These are phyloP conservation scores for Tenthredo mesomela DNA, from an alignment of 2,888 invertebrate species.

Conservation along the genomic window DNA sequence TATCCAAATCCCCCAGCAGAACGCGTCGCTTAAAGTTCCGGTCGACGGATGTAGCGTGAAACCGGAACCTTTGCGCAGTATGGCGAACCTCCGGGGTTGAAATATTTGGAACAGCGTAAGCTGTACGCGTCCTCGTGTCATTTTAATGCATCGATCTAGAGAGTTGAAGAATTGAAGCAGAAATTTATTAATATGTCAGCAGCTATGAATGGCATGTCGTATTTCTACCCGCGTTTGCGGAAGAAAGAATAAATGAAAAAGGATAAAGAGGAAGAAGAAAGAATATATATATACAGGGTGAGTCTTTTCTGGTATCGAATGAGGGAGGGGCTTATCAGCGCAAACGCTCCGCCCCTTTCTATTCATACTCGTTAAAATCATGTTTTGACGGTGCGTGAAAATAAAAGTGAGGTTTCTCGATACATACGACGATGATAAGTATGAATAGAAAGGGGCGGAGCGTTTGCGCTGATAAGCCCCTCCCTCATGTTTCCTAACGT, in stretches of 20 bases:
- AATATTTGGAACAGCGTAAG: slow-evolving; percentile 52
- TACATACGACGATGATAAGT: no score
- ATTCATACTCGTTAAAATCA: no score
- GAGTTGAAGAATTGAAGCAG: not conserved
- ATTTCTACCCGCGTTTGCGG: not conserved
- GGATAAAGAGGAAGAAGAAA: not conserved
- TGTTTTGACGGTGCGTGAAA: no score
- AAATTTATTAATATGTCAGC: slow-evolving; percentile 6
- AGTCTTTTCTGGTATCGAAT: no score
- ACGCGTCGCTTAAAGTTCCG: slow-evolving; percentile 55
- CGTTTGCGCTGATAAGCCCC: no score
- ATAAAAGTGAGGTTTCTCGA: no score
- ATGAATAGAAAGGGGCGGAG: no score
- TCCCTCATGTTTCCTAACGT: no score
- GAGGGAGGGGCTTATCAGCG: no score
- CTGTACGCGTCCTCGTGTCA: slow-evolving; percentile 3
- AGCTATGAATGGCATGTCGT: not conserved
- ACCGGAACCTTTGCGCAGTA: slow-evolving; percentile 62
- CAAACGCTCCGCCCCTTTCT: no score
- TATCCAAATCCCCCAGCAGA: slow-evolving; percentile 18
- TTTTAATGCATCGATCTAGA: not conserved
- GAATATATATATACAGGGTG: no score
- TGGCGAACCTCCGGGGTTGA: slow-evolving; percentile 60
- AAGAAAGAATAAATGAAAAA: not conserved
- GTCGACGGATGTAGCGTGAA: slow-evolving; percentile 55